phyloP scores from a whole-genome alignment of 2,797 vertebrate species.

The Champsocephalus esox region DNA sequence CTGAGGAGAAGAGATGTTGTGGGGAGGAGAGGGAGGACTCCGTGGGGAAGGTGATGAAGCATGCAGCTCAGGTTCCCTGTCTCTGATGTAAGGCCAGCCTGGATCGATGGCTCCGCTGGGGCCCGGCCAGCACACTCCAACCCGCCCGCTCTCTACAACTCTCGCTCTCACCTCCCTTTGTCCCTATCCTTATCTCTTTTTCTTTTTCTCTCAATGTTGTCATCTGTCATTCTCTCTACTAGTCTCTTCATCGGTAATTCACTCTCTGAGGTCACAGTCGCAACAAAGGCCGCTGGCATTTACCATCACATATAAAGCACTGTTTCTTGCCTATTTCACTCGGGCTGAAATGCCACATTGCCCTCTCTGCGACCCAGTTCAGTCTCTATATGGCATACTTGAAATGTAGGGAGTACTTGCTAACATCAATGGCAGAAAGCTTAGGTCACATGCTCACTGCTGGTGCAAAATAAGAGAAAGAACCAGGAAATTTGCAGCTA shows the following conservation, averaged over 20 bases:
- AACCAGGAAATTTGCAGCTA: not conserved
- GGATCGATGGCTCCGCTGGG: constrained; percentile 85
- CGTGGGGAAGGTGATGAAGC: constrained; percentile 83
- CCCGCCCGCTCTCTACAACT: constrained; percentile 68
- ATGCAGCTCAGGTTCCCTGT: constrained; percentile 84
- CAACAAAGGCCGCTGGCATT: constrained; percentile 21
- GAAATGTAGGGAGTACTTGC: not conserved
- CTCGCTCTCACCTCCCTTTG: constrained; percentile 64
- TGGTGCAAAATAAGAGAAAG: not conserved
- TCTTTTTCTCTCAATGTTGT: constrained; percentile 57
- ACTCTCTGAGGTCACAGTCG: constrained; percentile 30
- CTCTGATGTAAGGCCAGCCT: constrained; percentile 84
- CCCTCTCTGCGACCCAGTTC: not conserved
- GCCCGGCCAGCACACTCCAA: constrained; percentile 76
- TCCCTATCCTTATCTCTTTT: constrained; percentile 66
- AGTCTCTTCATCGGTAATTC: constrained; percentile 26
- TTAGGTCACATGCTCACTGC: not conserved
- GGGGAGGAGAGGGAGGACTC: constrained; percentile 73
- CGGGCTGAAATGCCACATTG: not conserved
- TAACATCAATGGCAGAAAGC: not conserved
- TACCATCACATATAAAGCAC: constrained; percentile 4
- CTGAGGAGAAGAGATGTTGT: constrained; percentile 50
- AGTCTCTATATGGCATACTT: not conserved
- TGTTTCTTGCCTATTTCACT: not conserved
- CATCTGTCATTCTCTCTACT: constrained; percentile 54